phyloP scores from a whole-genome alignment of 2,113 vertebrate species.

The Tympanuchus pallidicinctus region DNA sequence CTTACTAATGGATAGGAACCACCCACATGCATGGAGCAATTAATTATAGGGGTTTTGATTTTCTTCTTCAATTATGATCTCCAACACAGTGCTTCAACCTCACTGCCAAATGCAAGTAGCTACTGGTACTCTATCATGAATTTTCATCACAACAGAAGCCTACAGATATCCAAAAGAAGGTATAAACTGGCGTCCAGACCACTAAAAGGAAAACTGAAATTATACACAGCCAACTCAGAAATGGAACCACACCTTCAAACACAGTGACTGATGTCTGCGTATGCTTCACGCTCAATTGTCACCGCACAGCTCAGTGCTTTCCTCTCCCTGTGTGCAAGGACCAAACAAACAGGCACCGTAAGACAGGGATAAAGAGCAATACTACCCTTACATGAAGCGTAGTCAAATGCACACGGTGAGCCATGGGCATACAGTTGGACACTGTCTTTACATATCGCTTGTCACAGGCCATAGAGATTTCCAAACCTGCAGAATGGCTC shows the following conservation, averaged over 20 bases:
- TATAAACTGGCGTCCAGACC: not conserved
- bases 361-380: not conserved
- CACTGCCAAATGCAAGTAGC: not conserved
- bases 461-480: not conserved
- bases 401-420: not conserved
- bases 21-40: accelerated
- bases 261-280: not conserved
- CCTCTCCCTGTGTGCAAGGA: not conserved
- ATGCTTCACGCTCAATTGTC: not conserved
- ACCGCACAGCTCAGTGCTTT: not conserved
- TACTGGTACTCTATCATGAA: not conserved
- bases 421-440: not conserved
- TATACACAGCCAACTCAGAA: not conserved
- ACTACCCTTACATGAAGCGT: not conserved
- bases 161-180: not conserved
- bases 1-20: not conserved
- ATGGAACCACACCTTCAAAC: not conserved
- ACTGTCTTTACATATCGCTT: not conserved
- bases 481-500: not conserved
- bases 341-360: not conserved
- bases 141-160: not conserved
- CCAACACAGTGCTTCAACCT: not conserved
- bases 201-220: not conserved
- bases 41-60: not conserved
- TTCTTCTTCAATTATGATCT: not conserved